Evolutionary conservation across 2,888 invertebrate genomes (phyloP).

Genomic region (Chloroclystis v-ata): DNA sequence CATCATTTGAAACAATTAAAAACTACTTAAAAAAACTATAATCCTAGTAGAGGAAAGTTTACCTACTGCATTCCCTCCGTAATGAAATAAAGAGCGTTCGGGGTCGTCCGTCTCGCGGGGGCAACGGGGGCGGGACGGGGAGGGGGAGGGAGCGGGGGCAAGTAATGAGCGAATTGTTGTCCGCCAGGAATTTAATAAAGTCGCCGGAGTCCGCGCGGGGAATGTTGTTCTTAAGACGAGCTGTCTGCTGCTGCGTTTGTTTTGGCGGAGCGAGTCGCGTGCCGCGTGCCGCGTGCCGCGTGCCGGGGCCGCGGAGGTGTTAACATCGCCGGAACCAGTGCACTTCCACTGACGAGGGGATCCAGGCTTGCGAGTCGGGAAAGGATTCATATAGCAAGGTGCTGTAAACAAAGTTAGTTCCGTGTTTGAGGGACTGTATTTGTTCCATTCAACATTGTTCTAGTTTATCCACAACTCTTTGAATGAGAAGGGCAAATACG

Average conservation of each 20-base stretch:
- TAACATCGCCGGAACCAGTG: no score
- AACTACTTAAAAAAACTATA: no score
- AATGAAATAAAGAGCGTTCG: background rate
- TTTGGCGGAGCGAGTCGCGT: background rate
- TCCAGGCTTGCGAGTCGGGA: no score
- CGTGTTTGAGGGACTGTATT: no score
- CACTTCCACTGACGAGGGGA: no score
- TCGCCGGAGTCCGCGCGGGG: slow-evolving; percentile 15
- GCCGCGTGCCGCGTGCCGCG: background rate
- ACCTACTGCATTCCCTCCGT: background rate
- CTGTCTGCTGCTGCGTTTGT: slow-evolving; percentile 8
- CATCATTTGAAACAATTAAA: no score
- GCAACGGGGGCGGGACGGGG: background rate
- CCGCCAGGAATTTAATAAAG: slow-evolving; percentile 42
- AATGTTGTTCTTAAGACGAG: slow-evolving; percentile 19
- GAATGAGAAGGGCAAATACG: no score
- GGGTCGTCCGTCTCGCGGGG: background rate
- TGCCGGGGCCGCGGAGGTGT: background rate
- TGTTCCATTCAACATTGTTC: no score
- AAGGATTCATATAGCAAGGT: no score
- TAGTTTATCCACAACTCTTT: no score
- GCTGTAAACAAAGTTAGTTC: no score
- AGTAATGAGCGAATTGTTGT: slow-evolving; percentile 39
- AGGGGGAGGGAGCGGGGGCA: background rate
- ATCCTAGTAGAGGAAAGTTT: no score